These are phyloP conservation scores for Epistrophe grossulariae DNA, from an alignment of 2,888 invertebrate species.

Conservation along the genomic window DNA sequence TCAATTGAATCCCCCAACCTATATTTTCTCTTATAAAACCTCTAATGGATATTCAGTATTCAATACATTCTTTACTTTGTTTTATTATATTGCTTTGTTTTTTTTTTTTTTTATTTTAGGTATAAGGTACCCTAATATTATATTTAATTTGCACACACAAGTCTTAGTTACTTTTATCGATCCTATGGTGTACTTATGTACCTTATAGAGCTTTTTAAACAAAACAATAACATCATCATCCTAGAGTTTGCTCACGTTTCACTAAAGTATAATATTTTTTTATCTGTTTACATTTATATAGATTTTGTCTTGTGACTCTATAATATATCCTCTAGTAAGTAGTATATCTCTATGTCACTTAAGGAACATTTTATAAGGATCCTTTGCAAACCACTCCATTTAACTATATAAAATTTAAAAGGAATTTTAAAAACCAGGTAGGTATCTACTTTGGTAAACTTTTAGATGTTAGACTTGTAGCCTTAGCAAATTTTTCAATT, in stretches of 20 bases:
- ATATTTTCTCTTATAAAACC: not conserved
- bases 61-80: conserved; percentile 14
- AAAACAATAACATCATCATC: not conserved
- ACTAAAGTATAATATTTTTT: not conserved
- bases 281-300: not conserved
- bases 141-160: conserved; percentile 11
- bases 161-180: conserved; percentile 36
- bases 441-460: not conserved
- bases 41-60: conserved; percentile 13
- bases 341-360: not conserved
- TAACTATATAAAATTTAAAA: not conserved
- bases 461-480: too few relatives aligned
- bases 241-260: conserved; percentile 22
- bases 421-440: not conserved
- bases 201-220: not conserved
- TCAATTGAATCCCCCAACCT: not conserved
- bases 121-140: not conserved
- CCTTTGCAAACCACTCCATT: not conserved
- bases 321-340: not conserved
- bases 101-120: not conserved
- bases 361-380: not conserved
- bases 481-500: too few relatives aligned
- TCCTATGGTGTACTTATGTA: not conserved
- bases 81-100: not conserved
- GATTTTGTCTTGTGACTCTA: not conserved